Conservation (phyloP, 2,113 vertebrate genomes). For the Epinephelus cyanopodus region DNA sequence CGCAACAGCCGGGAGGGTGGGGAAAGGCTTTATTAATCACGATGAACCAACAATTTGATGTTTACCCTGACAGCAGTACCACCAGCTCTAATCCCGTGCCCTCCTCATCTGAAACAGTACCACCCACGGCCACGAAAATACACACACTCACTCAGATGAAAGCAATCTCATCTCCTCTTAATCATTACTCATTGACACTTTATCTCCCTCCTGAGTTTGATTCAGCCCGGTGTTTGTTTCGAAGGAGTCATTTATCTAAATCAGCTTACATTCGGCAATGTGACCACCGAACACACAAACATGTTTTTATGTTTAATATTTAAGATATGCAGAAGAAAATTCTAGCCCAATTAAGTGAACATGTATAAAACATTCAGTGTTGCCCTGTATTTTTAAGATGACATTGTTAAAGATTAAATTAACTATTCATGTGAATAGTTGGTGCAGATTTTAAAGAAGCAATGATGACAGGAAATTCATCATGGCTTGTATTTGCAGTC, state of each 20-base stretch:
- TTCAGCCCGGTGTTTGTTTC: slow-evolving; percentile 40
- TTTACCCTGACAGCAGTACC: slow-evolving; percentile 57
- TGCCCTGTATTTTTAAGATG: neutral
- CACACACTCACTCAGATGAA: slow-evolving; percentile 21
- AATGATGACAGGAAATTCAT: neutral
- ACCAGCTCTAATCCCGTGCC: slow-evolving; percentile 22
- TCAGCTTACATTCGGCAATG: slow-evolving; percentile 21
- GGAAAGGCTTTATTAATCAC: slow-evolving; percentile 52
- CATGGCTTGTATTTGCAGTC: neutral
- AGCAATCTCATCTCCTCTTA: slow-evolving; percentile 27
- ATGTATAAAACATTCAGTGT: neutral
- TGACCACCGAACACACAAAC: neutral
- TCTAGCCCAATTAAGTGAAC: neutral
- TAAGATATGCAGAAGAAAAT: neutral
- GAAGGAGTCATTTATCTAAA: slow-evolving; percentile 31
- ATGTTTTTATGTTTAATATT: slow-evolving; percentile 3
- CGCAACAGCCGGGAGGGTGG: slow-evolving; percentile 26
- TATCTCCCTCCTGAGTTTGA: slow-evolving; percentile 15
- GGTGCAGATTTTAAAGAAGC: neutral
- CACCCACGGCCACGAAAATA: slow-evolving; percentile 37
- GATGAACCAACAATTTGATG: slow-evolving; percentile 57
- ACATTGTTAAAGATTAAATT: neutral
- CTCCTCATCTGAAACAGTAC: slow-evolving; percentile 29
- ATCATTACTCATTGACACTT: slow-evolving; percentile 45
- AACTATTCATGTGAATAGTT: neutral